These are phyloP conservation scores for Alaudala cheleensis DNA, from an alignment of 2,113 vertebrate species.

Conservation along the genomic window DNA sequence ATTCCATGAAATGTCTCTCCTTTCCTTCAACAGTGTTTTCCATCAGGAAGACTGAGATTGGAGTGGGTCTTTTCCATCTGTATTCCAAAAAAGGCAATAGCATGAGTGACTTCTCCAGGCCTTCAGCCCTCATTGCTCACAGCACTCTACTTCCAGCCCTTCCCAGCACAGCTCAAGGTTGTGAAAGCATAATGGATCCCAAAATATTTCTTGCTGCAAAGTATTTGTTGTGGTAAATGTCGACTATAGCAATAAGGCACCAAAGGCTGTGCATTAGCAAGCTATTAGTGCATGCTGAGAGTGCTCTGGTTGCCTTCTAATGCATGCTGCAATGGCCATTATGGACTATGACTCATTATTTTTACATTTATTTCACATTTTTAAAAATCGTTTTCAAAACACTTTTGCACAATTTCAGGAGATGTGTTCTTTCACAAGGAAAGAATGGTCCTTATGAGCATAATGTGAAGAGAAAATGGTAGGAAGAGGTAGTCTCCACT, in stretches of 20 bases:
- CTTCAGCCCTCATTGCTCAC: not conserved
- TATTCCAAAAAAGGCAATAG: not conserved
- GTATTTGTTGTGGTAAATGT: slow-evolving; percentile 55
- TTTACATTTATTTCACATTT: slow-evolving; percentile 66
- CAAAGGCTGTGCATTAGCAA: slow-evolving; percentile 49
- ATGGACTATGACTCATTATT: slow-evolving; percentile 54
- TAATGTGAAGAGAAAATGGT: not conserved
- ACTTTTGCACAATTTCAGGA: slow-evolving; percentile 25
- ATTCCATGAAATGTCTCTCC: not conserved
- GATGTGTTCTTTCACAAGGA: not conserved
- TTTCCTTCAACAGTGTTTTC: not conserved
- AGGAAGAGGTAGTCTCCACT: not conserved
- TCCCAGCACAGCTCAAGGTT: slow-evolving; percentile 48
- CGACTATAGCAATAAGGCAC: slow-evolving; percentile 51
- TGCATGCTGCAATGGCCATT: slow-evolving; percentile 49
- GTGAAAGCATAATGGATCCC: slow-evolving; percentile 57
- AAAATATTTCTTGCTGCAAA: slow-evolving; percentile 61
- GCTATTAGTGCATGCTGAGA: slow-evolving; percentile 59
- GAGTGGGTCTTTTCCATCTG: not conserved
- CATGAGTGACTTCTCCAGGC: not conserved
- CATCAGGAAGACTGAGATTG: not conserved
- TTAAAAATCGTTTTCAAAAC: slow-evolving; percentile 48
- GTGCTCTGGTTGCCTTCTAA: slow-evolving; percentile 62
- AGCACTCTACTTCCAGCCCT: not conserved
- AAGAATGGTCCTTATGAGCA: not conserved